These are phyloP conservation scores for Gallirallus australis DNA, from an alignment of 2,797 vertebrate genomes.

Conservation along the genomic window DNA sequence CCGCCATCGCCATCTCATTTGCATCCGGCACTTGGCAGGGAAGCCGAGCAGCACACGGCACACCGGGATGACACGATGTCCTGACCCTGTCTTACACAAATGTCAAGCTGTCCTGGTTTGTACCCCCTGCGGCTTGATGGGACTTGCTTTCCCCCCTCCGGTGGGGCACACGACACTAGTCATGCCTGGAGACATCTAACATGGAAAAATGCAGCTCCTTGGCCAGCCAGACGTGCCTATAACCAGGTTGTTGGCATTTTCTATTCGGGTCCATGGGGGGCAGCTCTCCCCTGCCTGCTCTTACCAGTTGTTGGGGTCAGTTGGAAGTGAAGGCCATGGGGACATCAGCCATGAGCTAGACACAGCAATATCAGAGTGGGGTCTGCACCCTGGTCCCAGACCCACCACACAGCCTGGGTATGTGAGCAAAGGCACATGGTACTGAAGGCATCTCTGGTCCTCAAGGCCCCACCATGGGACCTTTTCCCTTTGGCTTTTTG, in stretches of 20 bases:
- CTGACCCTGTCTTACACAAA: conserved; percentile 26
- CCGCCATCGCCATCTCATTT: not conserved
- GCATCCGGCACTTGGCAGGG: not conserved
- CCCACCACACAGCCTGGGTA: not conserved
- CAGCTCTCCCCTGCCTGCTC: not conserved
- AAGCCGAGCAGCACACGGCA: not conserved
- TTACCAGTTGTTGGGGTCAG: fast-evolving
- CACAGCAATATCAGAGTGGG: fast-evolving
- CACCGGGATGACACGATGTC: not conserved
- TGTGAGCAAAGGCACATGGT: fast-evolving
- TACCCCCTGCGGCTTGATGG: not conserved
- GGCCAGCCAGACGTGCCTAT: not conserved
- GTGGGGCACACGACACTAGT: not conserved
- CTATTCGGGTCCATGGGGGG: fast-evolving
- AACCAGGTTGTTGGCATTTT: not conserved
- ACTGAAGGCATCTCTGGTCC: not conserved
- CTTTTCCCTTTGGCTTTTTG: not conserved
- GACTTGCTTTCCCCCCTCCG: not conserved
- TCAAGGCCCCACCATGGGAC: fast-evolving
- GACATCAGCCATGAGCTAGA: not conserved
- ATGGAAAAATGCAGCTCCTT: not conserved
- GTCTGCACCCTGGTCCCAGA: not conserved
- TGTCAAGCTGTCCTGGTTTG: conserved; percentile 4
- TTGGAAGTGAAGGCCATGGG: fast-evolving
- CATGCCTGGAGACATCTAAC: not conserved